Base-by-base conservation (phyloP, 2,113 vertebrate genomes). In the Benitochromis conjunctus region DNA sequence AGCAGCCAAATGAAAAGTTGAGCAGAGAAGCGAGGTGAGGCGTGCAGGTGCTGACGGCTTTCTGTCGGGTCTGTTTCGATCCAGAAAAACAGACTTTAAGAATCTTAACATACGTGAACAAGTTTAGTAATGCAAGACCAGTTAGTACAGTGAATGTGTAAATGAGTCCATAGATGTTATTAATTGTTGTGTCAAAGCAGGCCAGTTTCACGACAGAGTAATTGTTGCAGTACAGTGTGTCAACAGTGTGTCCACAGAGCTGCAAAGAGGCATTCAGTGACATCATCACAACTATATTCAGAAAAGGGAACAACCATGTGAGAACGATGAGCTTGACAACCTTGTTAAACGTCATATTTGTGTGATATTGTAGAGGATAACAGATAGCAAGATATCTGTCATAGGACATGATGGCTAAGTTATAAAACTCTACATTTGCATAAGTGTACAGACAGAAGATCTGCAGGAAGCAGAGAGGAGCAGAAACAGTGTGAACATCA, bases 221-320 rank as follows among this genome's bases (percentile, higher is more conserved):
- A 46, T 94, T 94, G 9, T 87, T 80, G 78, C 95, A 96, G 41
- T 80, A 93, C 0, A 96, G 89, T 8, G 90, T 92, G 4, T 92
- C 26, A 7, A 96, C 87, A 2, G 85, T 5, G 56, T 91, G 90
- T 3, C 89, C 91, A 80, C 95, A 95, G 10, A 92, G 88, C 16
- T 82, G 79, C 5, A 93, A 38, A 7, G 55, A 74, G 1, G 60
- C 12, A 24, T 38, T 94, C 54, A 94, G 8, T 7, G 21, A 56
- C 1, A 91, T 41, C 5, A 60, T 76, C 3, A 91, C 31, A 0
- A 13, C 3, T 10, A 79, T 79, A 1, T 74, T 16, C 4, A 81
- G 1, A 5, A 87, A 3, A 4, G 87, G 48, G 18, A 69, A 57
- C 3, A 89, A 24, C 94, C 95, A 96, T 8, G 77, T 48, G 2